phyloP scores from a whole-genome alignment of 2,797 vertebrate genomes.

The Rachycentron canadum region DNA sequence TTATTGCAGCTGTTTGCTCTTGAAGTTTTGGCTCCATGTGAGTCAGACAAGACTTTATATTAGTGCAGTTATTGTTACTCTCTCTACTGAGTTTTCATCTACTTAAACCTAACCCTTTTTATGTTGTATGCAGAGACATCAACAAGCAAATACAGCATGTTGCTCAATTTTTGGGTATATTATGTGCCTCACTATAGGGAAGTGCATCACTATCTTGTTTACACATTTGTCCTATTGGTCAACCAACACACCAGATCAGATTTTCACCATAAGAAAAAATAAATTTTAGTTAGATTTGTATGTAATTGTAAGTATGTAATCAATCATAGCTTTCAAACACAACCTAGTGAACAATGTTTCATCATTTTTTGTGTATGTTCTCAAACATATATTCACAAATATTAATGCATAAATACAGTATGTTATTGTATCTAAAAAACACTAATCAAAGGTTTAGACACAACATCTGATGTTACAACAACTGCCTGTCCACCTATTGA shows the following conservation, averaged over 20 bases:
- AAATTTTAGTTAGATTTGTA: not conserved
- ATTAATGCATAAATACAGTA: constrained; percentile 13
- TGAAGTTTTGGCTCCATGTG: constrained; percentile 26
- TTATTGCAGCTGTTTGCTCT: constrained; percentile 53
- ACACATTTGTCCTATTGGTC: not conserved
- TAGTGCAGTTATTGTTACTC: not conserved
- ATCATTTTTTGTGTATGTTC: not conserved
- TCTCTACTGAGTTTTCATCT: not conserved
- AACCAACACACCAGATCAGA: not conserved
- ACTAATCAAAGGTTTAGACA: not conserved
- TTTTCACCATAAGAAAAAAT: not conserved
- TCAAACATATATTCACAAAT: not conserved
- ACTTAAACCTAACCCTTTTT: too few species aligned
- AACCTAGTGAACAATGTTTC: not conserved
- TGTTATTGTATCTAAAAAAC: not conserved
- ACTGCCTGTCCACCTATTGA: not conserved
- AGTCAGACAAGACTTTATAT: constrained; percentile 25
- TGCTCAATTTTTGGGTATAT: not conserved
- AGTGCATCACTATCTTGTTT: not conserved
- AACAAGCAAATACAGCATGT: not conserved
- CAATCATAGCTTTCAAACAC: not conserved
- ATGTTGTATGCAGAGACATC: not conserved
- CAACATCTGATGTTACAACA: not conserved
- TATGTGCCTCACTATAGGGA: not conserved
- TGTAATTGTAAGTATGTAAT: not conserved